Evolutionary conservation across 1,140 invertebrate genomes (phyloP), one percentile per base, ranked within the genome.

Genomic region (Dryas iulia): DNA sequence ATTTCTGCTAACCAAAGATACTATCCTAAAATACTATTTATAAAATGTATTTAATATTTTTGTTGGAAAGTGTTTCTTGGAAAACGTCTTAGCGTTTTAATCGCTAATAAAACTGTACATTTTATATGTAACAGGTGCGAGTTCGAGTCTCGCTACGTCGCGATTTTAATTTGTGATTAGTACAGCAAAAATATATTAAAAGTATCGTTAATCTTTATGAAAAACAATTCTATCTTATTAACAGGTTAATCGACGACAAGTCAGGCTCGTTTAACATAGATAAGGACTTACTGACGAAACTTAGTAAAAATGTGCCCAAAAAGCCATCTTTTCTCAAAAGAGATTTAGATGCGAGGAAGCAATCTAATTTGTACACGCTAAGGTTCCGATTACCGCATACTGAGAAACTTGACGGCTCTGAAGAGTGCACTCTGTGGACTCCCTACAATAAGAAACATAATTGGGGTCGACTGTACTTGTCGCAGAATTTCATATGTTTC

Each of bases 401-500:
- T 24, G 98, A 99, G 91, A 98, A 98, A 90, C 92, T 99, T 31
- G 98, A 99, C 92, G 98, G 98, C 0, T 96, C 95, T 70, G 96
- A 97, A 33, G 96, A 97, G 79, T 98, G 97, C 84, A 95, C 96
- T 1, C 90, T 99, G 21, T 98, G 97, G 96, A 98, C 98, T n/a
- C 98, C 98, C 0, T 99, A 98, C 80, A 97, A 98, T 83, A 98
- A 98, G 83, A 95, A 95, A 74, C 95, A 98, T 81, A 96, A 97
- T 61, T 95, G 94, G 91, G 98, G 98, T n/a, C 94, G 95, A 74
- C 93, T 99, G 72, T 99, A 96, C 91, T 89, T 99, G 24, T 99
- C 98, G 0, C 95, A 96, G 77, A 98, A 98, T 92, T 99, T 98
- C 89, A 94, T 99, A 73, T 99, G 98, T 85, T 99, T 99, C 90